A percentile compares a stretch with the other conserved stretches of the same genome.
phyloP scores from a whole-genome alignment of 2,888 invertebrate species.

The Laothoe populi region DNA sequence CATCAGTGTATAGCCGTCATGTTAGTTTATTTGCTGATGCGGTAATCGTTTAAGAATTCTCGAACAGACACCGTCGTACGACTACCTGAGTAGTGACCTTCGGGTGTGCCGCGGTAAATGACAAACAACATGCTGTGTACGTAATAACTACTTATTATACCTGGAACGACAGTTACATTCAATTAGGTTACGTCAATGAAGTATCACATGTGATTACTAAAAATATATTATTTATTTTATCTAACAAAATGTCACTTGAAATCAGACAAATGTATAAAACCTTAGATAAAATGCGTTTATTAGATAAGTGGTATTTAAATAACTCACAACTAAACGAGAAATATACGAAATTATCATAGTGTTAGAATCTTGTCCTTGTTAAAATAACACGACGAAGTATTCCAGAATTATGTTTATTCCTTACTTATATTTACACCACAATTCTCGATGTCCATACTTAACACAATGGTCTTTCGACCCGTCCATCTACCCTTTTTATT shows the following conservation, averaged over 20 bases:
- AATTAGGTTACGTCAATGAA: constrained; percentile 34
- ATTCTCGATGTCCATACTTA: too few relatives aligned
- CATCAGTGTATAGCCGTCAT: constrained; percentile 1
- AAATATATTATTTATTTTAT: not conserved
- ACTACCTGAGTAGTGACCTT: constrained; percentile 55
- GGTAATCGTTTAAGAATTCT: constrained; percentile 65
- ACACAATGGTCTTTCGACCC: too few relatives aligned
- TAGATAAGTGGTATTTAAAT: too few relatives aligned
- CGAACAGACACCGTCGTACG: constrained; percentile 53
- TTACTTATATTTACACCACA: too few relatives aligned
- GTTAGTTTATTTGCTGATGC: constrained; percentile 45
- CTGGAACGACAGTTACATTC: constrained; percentile 35
- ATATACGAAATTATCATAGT: too few relatives aligned
- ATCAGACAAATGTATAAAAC: not conserved
- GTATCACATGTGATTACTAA: not conserved
- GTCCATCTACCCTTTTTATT: too few relatives aligned
- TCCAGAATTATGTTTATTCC: too few relatives aligned
- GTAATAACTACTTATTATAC: constrained; percentile 38
- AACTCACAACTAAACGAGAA: too few relatives aligned
- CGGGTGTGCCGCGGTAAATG: constrained; percentile 49
- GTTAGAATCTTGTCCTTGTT: too few relatives aligned
- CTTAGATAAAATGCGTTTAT: too few relatives aligned
- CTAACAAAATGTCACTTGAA: not conserved
- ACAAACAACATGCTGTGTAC: constrained; percentile 39
- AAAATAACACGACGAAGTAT: too few relatives aligned